Evolutionary conservation across 1,140 invertebrate genomes (phyloP), one percentile per base, ranked within the genome.

Genomic region (Hyposmocoma kahamanoa): DNA sequence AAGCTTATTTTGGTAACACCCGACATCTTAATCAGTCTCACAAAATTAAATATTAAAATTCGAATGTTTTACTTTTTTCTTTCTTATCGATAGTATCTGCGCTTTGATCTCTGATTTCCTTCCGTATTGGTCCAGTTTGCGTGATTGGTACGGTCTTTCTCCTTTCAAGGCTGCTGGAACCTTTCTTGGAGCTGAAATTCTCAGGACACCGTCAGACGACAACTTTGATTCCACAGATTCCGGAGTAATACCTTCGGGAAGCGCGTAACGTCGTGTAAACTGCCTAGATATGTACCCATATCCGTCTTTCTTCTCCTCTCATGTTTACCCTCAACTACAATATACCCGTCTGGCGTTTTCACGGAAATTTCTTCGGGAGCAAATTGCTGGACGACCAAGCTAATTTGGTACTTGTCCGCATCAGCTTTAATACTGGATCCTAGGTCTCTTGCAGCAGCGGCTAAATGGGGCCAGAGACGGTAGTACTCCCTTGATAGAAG

Each of bases 311-410:
- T 92, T 92, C 64, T 95, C 92, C 56, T n/a, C n/a, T 94, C 91
- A 45, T 95, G 93, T 62, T 93, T 94, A 1, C 90, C 92, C 56
- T 93, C 90, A 1, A 94, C 87, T 1, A 92, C 68, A 0, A 94
- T 84, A 3, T 81, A 88, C 36, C 91, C 91, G 42, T 95, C 93
- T 1, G 91, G 89, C 0, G 92, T 93, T 70, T 94, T 95, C 0
- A 97, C 94, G 3, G 89, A 88, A 9, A 97, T 91, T 71, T 97
- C 95, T 36, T 93, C 91, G 0, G 95, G 94, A 24, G 90, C 85
- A 71, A 97, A 97, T 57, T 97, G 94, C 36, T 94, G 91, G 2
- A 97, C 94, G 68, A 97, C 95, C 62, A 95, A 73, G 54, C 89
- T 90, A 0, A 93, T 89, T 64, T 94, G 89, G 56, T 91, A 91